A percentile compares a stretch with the other conserved stretches of the same genome.
Conservation (phyloP, 2,888 invertebrate species). For the Acleris emargana region DNA sequence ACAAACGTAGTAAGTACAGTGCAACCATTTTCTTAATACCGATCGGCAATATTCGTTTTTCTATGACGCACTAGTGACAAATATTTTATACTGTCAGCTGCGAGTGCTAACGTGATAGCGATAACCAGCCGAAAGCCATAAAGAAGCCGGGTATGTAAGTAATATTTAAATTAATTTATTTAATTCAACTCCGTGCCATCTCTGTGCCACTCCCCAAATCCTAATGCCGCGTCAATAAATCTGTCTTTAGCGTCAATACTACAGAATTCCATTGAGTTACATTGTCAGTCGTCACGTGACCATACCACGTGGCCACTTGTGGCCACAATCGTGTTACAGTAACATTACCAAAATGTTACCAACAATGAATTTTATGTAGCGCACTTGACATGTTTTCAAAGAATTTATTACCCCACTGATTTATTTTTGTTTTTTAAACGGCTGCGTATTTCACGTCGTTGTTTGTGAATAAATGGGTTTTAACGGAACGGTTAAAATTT, state of each 20-base stretch:
- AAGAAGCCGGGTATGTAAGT: too few relatives aligned
- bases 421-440: slow-evolving; percentile 23
- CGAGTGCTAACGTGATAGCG: too few relatives aligned
- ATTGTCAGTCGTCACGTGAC: slow-evolving; percentile 31
- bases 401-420: slow-evolving; percentile 29
- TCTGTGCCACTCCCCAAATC: slow-evolving; percentile 40
- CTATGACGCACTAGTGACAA: too few relatives aligned
- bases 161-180: neutral
- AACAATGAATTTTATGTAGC: slow-evolving; percentile 44
- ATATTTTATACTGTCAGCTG: too few relatives aligned
- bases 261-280: slow-evolving; percentile 44
- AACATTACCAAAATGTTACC: slow-evolving; percentile 1
- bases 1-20: too few relatives aligned
- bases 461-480: slow-evolving; percentile 7
- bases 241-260: slow-evolving; percentile 46
- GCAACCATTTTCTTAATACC: too few relatives aligned
- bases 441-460: slow-evolving; percentile 2
- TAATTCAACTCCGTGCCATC: slow-evolving; percentile 34
- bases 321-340: neutral
- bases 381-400: slow-evolving; percentile 24
- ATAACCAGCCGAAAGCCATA: too few relatives aligned
- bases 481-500: neutral
- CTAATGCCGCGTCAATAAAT: slow-evolving; percentile 49
- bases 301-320: slow-evolving; percentile 22
- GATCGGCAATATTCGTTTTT: too few relatives aligned